Conservation (phyloP, 2,888 invertebrate species). For the Tipula helvola region DNA sequence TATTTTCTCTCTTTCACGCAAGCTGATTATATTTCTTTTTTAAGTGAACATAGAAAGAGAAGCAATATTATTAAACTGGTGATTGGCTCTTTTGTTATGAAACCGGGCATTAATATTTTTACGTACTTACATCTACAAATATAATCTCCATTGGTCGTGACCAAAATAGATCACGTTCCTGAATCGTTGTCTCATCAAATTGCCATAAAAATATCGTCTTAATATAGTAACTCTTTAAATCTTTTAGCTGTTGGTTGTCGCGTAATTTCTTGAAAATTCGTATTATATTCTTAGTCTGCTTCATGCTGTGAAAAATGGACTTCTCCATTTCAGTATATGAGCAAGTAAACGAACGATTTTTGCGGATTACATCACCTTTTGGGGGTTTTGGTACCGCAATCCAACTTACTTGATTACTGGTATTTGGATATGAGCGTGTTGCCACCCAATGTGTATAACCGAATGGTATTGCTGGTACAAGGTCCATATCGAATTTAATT, state of each 20-base stretch:
- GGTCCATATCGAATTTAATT: not conserved
- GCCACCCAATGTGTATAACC: not conserved
- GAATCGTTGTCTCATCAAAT: not conserved
- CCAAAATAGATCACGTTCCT: not conserved
- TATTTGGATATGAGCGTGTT: not conserved
- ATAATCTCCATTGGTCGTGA: not conserved
- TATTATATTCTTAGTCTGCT: not conserved
- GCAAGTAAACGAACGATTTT: not conserved
- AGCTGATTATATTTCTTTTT: no score
- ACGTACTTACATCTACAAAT: not conserved
- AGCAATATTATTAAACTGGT: no score
- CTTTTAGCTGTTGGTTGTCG: not conserved
- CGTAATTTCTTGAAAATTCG: not conserved
- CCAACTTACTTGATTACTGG: not conserved
- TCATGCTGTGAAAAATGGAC: not conserved
- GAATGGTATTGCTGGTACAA: not conserved
- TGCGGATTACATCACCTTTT: not conserved
- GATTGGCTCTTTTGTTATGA: no score
- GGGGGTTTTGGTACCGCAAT: not conserved
- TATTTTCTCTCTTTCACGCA: no score
- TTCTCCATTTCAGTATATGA: not conserved
- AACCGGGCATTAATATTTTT: no score
- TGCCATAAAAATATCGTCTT: not conserved
- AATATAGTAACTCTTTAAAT: not conserved
- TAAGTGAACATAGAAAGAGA: no score